phyloP scores from a whole-genome alignment of 1,140 invertebrate genomes.

The Drosophila nebulosa region DNA sequence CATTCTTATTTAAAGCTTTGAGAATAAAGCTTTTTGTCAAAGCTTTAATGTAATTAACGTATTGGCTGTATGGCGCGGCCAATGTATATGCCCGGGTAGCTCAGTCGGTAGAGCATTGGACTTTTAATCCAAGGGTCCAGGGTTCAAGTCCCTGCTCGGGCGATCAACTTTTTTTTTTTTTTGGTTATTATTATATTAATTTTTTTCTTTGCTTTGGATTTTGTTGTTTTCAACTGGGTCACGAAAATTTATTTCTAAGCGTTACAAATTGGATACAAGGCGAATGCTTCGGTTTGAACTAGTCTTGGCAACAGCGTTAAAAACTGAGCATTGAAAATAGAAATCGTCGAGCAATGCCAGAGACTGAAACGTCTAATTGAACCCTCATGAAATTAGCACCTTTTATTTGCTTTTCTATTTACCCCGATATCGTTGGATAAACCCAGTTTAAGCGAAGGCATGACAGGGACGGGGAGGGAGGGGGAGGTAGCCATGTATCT shows the following conservation, averaged over 20 bases:
- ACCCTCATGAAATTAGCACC: slow-evolving; percentile 80
- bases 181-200: neutral
- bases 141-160: slow-evolving; percentile 91
- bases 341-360: slow-evolving; percentile 44
- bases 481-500: slow-evolving; percentile 18
- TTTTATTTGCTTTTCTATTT: slow-evolving; percentile 74
- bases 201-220: neutral
- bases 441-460: slow-evolving; percentile 50
- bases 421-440: slow-evolving; percentile 53
- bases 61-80: neutral
- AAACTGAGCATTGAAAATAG: slow-evolving; percentile 33
- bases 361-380: slow-evolving; percentile 63
- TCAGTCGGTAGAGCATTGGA: slow-evolving; percentile 90
- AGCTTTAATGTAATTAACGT: neutral
- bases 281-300: slow-evolving; percentile 12
- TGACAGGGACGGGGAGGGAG: no score
- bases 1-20: neutral
- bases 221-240: neutral
- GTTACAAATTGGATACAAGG: neutral
- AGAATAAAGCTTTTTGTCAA: neutral
- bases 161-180: slow-evolving; percentile 64
- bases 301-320: neutral
- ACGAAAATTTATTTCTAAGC: neutral
- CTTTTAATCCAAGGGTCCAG: slow-evolving; percentile 90
- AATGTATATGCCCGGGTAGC: slow-evolving; percentile 84